Base-by-base conservation (phyloP, 2,113 vertebrate species). In the sheep (Ovis aries) region DNA sequence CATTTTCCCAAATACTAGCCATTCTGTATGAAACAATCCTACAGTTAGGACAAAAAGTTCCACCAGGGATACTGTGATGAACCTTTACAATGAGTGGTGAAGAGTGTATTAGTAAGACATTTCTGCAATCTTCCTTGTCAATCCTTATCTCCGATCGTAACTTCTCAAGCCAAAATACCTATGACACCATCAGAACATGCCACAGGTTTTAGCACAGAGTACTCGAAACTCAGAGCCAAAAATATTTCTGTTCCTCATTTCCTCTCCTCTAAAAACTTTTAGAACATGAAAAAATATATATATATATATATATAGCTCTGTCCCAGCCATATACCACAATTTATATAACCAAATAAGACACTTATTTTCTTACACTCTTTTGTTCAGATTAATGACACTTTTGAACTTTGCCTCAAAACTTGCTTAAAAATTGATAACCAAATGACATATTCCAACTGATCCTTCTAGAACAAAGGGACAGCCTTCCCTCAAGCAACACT, bases 181-280 rank as follows among this genome's bases (percentile, higher is more conserved):
- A 1, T 1, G 3, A 25, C 8, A 31, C 29, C 21, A 2, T 33
- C n/a, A 40, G 33, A 29, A n/a, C 17, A 74, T 0, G 6, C 1
- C 12, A 57, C 13, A 23, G n/a, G n/a, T 60, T 67, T 52, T 15
- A 52, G 25, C 16, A 33, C 8, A 45, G 33, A 31, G 2, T n/a
- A 5, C 11, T 50, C 21, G n/a, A 8, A 52, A 40, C 4, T 53
- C 23, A 57, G n/a, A 87, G 31, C 29, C 19, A 29, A 60, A 36
- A 85, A 59, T 64, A 64, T 5, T 62, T 71, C 17, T 50, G 5
- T 1, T 57, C 55, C 71, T 17, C 52, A 19, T 50, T 53, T 88
- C 52, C 88, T 90, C 31, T n/a, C 25, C 2, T 71, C 52, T 81
- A 13, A 62, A 90, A 83, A 83, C 74, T n/a, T 16, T 52, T 15